phyloP scores from a whole-genome alignment of 1,140 invertebrate species.

The Pararge aegeria region DNA sequence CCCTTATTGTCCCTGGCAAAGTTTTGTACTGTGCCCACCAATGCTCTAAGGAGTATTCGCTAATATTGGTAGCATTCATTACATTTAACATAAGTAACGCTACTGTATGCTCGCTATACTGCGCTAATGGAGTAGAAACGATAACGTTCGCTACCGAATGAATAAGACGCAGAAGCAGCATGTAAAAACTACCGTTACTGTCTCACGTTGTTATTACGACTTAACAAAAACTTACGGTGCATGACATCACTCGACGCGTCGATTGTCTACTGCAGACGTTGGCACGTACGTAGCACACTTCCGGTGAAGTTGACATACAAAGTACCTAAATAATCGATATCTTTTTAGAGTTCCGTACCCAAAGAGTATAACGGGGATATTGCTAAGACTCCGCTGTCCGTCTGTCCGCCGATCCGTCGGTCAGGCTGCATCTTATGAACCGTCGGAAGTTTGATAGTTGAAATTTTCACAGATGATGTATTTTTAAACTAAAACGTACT shows the following conservation, averaged over 20 bases:
- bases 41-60: no score
- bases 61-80: no score
- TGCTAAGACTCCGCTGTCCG: no score
- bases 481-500: no score
- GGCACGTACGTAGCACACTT: conserved; percentile 6
- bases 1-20: no score
- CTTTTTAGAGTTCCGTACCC: not conserved
- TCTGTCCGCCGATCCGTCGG: no score
- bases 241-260: conserved; percentile 29
- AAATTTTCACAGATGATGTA: no score
- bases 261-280: not conserved
- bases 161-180: conserved; percentile 18
- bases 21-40: no score
- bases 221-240: conserved; percentile 22
- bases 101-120: not conserved
- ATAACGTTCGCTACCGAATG: conserved; percentile 28
- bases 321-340: not conserved
- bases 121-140: not conserved
- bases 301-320: conserved; percentile 15
- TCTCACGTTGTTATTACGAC: conserved; percentile 28
- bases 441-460: no score
- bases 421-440: no score
- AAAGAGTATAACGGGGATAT: no score
- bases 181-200: conserved; percentile 24
- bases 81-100: not conserved